phyloP scores from a whole-genome alignment of 2,797 vertebrate species.

The Pagetopsis macropterus region DNA sequence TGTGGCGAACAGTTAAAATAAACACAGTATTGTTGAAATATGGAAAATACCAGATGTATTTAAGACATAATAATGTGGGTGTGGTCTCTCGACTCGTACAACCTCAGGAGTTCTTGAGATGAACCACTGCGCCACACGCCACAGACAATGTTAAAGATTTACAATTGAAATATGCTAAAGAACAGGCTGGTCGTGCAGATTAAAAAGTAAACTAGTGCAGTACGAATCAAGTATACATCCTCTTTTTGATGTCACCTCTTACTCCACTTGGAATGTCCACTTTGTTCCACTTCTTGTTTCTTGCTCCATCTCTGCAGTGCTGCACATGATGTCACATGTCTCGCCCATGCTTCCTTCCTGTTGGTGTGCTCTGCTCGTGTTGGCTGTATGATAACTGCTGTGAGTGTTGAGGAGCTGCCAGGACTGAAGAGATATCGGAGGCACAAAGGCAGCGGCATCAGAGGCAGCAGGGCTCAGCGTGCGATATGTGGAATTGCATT shows the following conservation, averaged over 20 bases:
- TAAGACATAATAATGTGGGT: neutral
- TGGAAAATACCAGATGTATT: too few relatives aligned
- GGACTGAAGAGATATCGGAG: conserved; percentile 21
- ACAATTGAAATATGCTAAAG: too few relatives aligned
- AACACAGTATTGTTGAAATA: too few relatives aligned
- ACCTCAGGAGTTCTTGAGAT: too few relatives aligned
- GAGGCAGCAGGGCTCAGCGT: conserved; percentile 15
- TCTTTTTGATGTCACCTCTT: neutral
- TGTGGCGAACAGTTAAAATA: neutral
- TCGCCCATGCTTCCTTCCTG: conserved; percentile 50
- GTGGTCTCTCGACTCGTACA: neutral
- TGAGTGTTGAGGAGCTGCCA: conserved; percentile 20
- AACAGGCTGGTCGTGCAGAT: too few relatives aligned
- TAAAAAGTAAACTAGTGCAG: too few relatives aligned
- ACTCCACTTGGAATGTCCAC: neutral
- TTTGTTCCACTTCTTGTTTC: conserved; percentile 47
- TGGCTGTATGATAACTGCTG: conserved; percentile 11
- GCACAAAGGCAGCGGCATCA: conserved; percentile 30
- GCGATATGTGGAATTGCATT: conserved; percentile 39
- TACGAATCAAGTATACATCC: too few relatives aligned
- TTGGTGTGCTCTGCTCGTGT: conserved; percentile 26
- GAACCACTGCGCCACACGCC: too few relatives aligned
- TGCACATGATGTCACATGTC: conserved; percentile 39
- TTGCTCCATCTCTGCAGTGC: conserved; percentile 10
- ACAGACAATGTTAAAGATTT: too few relatives aligned